phyloP scores from a whole-genome alignment of 2,113 vertebrate genomes.

The Eleginops maclovinus region DNA sequence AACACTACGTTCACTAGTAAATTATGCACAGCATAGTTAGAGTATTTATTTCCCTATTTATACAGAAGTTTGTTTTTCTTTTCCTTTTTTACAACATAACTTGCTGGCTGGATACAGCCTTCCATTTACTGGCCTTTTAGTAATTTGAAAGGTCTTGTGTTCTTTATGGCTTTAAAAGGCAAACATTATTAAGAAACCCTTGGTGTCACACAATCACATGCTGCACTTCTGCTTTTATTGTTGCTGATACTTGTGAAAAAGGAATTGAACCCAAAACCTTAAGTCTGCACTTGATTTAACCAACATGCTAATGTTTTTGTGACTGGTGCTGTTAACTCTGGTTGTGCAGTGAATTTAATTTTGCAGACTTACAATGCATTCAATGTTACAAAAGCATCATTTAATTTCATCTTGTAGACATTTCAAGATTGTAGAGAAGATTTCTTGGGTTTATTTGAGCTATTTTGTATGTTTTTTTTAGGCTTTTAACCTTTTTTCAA shows the following conservation, averaged over 20 bases:
- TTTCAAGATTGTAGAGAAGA: constrained; percentile 11
- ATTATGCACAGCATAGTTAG: constrained; percentile 52
- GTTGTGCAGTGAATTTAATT: constrained; percentile 21
- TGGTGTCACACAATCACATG: constrained; percentile 46
- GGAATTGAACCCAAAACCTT: constrained; percentile 15
- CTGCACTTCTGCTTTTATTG: constrained; percentile 65
- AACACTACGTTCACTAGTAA: constrained; percentile 71
- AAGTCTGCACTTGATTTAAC: constrained; percentile 24
- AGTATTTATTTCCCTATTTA: constrained; percentile 82
- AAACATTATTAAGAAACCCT: constrained; percentile 3
- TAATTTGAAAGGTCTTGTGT: not conserved
- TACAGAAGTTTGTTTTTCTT: constrained; percentile 16
- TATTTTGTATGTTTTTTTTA: constrained; percentile 12
- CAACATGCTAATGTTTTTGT: constrained; percentile 17
- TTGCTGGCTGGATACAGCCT: constrained; percentile 11
- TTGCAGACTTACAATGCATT: constrained; percentile 11
- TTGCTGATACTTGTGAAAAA: constrained; percentile 48
- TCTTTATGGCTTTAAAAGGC: not conserved
- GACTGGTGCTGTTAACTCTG: constrained; percentile 25
- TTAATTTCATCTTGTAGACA: constrained; percentile 22
- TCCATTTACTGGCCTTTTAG: constrained; percentile 8
- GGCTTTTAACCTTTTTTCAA: constrained; percentile 12
- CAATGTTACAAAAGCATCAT: constrained; percentile 13
- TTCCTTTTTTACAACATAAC: constrained; percentile 36
- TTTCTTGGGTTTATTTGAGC: constrained; percentile 17